A percentile compares a stretch with the other conserved stretches of the same genome.
These are phyloP conservation scores for Leptoteleia sp. DNA, from an alignment of 1,140 invertebrate genomes.

Conservation along the genomic window DNA sequence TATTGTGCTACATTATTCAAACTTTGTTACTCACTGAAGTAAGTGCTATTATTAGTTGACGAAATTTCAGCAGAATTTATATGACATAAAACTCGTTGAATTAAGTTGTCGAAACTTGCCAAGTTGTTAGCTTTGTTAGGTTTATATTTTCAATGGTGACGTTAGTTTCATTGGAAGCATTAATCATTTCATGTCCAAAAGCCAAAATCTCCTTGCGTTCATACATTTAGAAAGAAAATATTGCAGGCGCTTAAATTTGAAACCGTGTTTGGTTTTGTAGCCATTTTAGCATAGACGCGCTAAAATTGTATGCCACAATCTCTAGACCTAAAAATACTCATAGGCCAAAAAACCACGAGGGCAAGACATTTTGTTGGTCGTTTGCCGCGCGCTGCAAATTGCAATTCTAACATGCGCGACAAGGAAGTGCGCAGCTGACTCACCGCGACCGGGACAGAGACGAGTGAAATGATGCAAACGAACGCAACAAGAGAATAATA, in stretches of 20 bases:
- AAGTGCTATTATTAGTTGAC: constrained; percentile 51
- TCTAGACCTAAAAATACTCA: too few species aligned
- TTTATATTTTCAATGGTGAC: constrained; percentile 22
- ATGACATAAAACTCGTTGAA: constrained; percentile 43
- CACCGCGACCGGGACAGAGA: too few species aligned
- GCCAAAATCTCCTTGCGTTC: too few species aligned
- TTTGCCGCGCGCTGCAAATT: constrained; percentile 14
- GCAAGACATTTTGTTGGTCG: not conserved
- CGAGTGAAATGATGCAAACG: too few species aligned
- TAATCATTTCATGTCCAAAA: constrained; percentile 4
- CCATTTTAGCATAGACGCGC: too few species aligned
- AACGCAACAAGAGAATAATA: too few species aligned
- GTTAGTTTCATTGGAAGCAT: constrained; percentile 23
- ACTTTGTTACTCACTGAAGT: constrained; percentile 28
- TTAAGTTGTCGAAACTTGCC: constrained; percentile 49
- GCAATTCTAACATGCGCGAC: constrained; percentile 6
- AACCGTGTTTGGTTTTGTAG: too few species aligned
- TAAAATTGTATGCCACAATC: too few species aligned
- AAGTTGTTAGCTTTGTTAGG: constrained; percentile 40
- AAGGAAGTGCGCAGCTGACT: too few species aligned
- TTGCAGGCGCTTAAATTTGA: too few species aligned
- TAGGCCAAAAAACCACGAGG: too few species aligned
- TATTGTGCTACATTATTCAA: constrained; percentile 41
- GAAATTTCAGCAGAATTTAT: constrained; percentile 36
- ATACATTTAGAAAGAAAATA: too few species aligned